Evolutionary conservation across 2,888 invertebrate species (phyloP).

Genomic region (Lepas anatifera): DNA sequence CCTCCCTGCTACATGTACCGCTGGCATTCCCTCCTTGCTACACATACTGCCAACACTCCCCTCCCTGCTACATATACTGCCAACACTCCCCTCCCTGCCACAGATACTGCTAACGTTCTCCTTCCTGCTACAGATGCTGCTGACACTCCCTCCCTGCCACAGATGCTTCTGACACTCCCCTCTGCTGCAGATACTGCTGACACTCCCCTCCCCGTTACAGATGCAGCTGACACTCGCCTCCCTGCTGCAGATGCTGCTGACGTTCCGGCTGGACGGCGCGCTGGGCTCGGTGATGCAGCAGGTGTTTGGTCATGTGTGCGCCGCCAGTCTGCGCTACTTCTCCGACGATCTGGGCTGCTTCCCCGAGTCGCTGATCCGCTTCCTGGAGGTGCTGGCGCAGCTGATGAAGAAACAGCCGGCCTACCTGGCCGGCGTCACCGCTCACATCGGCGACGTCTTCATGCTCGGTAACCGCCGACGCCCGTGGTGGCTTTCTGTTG

Average conservation of each 20-base stretch:
- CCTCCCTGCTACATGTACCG: too few species aligned
- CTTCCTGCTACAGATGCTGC: too few species aligned
- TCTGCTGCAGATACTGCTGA: too few species aligned
- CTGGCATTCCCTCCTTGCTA: too few species aligned
- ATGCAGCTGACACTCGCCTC: not conserved
- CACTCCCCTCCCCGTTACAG: too few species aligned
- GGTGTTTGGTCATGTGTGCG: constrained; percentile 8
- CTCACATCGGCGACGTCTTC: not conserved
- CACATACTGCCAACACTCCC: too few species aligned
- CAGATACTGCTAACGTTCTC: too few species aligned
- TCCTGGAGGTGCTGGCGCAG: not conserved
- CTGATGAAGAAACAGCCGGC: not conserved
- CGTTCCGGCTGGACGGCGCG: not conserved
- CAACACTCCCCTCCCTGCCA: too few species aligned
- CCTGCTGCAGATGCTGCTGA: not conserved
- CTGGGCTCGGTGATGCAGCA: not conserved
- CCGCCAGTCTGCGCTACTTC: not conserved
- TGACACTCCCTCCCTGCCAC: too few species aligned
- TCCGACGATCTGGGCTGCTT: not conserved
- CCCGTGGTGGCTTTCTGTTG: not conserved
- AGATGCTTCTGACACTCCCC: too few species aligned
- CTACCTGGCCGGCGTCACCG: not conserved
- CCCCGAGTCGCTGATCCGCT: not conserved
- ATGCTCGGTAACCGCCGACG: not conserved
- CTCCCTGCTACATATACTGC: too few species aligned